A percentile compares a stretch with the other conserved stretches of the same genome.
These are phyloP conservation scores for Cylas formicarius DNA, from an alignment of 1,140 invertebrate species.

Conservation along the genomic window DNA sequence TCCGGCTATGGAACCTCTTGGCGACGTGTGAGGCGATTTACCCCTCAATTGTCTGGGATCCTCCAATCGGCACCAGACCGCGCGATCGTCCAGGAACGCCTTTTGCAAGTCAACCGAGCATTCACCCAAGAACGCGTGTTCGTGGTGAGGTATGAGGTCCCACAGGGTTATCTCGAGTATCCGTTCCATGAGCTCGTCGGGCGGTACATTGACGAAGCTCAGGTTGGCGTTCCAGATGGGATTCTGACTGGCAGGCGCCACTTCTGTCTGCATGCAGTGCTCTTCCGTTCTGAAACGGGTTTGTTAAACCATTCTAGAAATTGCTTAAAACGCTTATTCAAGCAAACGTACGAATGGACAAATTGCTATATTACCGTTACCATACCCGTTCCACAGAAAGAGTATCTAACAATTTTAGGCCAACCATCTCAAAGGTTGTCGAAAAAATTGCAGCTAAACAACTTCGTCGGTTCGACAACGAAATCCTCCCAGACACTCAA, in stretches of 20 bases:
- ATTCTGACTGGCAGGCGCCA: slow-evolving; percentile 73
- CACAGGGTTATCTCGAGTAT: slow-evolving; percentile 80
- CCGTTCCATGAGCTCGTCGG: slow-evolving; percentile 68
- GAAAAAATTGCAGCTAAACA: no score
- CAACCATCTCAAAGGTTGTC: no score
- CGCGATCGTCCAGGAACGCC: slow-evolving; percentile 75
- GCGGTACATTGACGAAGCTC: slow-evolving; percentile 67
- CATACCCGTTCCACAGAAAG: no score
- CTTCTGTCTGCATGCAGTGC: slow-evolving; percentile 66
- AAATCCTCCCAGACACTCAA: no score
- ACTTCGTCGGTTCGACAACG: no score
- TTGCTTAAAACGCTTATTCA: no score
- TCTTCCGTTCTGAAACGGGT: slow-evolving; percentile 62
- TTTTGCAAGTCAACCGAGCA: slow-evolving; percentile 72
- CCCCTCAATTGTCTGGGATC: slow-evolving; percentile 62
- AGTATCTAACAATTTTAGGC: no score
- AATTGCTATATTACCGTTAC: no score
- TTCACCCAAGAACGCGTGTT: slow-evolving; percentile 77
- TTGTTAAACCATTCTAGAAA: no score
- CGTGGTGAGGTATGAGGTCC: slow-evolving; percentile 73
- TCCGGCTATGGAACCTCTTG: slow-evolving; percentile 68
- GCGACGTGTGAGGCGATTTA: slow-evolving; percentile 68
- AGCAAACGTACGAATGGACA: no score
- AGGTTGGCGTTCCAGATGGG: slow-evolving; percentile 88
- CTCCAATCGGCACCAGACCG: slow-evolving; percentile 80